These are phyloP conservation scores for Dendrolimus pini DNA, from an alignment of 2,888 invertebrate species.

Conservation along the genomic window DNA sequence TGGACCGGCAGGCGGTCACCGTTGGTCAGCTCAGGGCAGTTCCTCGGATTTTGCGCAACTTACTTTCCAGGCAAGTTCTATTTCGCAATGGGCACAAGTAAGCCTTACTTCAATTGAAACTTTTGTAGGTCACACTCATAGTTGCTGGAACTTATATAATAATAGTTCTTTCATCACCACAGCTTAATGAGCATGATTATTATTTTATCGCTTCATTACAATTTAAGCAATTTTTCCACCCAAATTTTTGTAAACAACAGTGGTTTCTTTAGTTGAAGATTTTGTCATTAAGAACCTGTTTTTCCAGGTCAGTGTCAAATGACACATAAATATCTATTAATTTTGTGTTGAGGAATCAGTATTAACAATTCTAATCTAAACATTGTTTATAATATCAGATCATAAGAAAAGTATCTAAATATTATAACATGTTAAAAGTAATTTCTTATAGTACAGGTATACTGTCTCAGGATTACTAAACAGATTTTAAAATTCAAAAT, in stretches of 20 bases:
- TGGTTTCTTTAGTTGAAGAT: neutral
- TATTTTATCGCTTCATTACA: neutral
- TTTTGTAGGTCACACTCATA: constrained; percentile 30
- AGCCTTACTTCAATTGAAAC: constrained; percentile 6
- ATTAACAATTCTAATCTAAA: no score
- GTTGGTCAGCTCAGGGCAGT: constrained; percentile 93
- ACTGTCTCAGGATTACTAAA: no score
- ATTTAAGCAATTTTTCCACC: neutral
- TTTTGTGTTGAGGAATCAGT: neutral
- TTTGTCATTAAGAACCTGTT: neutral
- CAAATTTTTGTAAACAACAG: no score
- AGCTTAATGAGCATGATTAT: neutral
- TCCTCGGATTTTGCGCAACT: constrained; percentile 94
- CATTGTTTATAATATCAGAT: no score
- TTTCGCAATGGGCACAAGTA: constrained; percentile 23
- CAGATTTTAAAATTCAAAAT: no score
- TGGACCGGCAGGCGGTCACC: constrained; percentile 93
- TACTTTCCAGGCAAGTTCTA: constrained; percentile 83
- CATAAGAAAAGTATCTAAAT: no score
- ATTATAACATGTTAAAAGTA: no score
- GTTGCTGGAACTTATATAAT: constrained; percentile 27
- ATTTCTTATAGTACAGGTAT: no score
- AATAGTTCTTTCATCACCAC: neutral
- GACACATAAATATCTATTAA: neutral
- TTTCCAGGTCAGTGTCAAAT: neutral